Base-by-base conservation (phyloP, 2,888 invertebrate species). In the Diarsia dahlii region DNA sequence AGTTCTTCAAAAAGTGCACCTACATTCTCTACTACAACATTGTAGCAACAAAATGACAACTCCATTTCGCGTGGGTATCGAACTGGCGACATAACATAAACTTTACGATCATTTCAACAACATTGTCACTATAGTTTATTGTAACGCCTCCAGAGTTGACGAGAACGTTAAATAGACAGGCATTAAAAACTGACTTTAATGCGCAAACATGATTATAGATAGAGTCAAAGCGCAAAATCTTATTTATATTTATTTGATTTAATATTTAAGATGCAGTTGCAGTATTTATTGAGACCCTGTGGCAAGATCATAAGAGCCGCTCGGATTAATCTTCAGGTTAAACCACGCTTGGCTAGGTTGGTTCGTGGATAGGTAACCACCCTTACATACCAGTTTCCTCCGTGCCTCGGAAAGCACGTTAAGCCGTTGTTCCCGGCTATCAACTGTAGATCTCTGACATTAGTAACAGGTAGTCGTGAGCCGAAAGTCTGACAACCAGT, bases 61-160 rank as follows among this genome's bases (percentile, higher is more conserved):
- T 88, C 75, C 71, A 89, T 88, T 72, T 60, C 28, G 84, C 76
- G 84, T 82, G 84, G 88, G 88, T 79, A 77, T 60, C 60, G 48
- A 80, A 84, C 84, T 78, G 81, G 58, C 71, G 72, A 81, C 80
- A 77, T 75, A 78, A 66, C 71, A 77, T 87, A 88, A 88, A 87
- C 73, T 80, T 79, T 70, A 81, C 84, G 77, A 78, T 84, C 79
- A 86, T 82, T 64, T 78, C 74, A 76, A 84, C 85, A 85, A 88
- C 88, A 88, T 76, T 84, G 87, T 85, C 74, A 64, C 58, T 46
- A 8, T 78, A 63, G 68, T 87, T 87, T 87, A 87, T 85, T 52
- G 65, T 75, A 69, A 77, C 78, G 58, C 65, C 75, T 52, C 20
- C 50, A 74, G 64, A 78, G 80, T 78, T 82, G 83, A 84, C 83